Base-by-base conservation (phyloP, 2,888 invertebrate genomes). In the Imbricaverruca yamaguchii region DNA sequence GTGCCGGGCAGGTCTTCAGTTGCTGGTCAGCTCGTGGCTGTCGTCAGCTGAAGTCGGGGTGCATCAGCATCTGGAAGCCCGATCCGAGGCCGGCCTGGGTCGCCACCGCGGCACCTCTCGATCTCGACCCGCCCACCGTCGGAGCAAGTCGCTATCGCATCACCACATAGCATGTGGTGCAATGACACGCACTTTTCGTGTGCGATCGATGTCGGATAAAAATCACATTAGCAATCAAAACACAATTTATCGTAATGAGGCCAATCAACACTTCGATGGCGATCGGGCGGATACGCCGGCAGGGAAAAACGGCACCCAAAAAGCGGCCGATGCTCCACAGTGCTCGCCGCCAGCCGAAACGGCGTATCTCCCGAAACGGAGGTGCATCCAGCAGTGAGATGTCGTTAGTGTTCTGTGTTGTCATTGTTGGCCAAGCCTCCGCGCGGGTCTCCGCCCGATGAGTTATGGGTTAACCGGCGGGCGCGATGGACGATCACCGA, bases 221-320 rank as follows among this genome's bases (percentile, higher is more conserved):
- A 74, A 10, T 74, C 74, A 21, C 74, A 74, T 74, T 74, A 74
- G 74, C 74, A 74, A 74, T 74, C 74, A 74, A 74, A 74, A 74
- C 74, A 74, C 74, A 74, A 74, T 74, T 55, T 55, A 74, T 55
- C 23, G 11, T 18, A 21, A 55, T 74, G 74, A 15, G 53, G 15
- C 55, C 12, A 53, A 74, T 74, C 74, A 74, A 74, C 74, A 74
- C 74, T 13, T 67, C 53, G 55, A 67, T 8, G 9, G 69, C 12
- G 53, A 74, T 74, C 67, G 74, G 21, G 39, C 74, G 53, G 74
- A 74, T 55, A 74, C 21, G 39, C 74, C 23, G 55, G 53, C 55
- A 55, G 23, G 18, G 23, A 67, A 67, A 39, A 13, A 15, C 57
- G 10, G 57, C 57, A 13, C 57, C 57, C 10, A 57, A 57, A 57